A percentile compares a stretch with the other conserved stretches of the same genome.
phyloP scores from a whole-genome alignment of 2,113 vertebrate species.

The Oostethus manadensis region DNA sequence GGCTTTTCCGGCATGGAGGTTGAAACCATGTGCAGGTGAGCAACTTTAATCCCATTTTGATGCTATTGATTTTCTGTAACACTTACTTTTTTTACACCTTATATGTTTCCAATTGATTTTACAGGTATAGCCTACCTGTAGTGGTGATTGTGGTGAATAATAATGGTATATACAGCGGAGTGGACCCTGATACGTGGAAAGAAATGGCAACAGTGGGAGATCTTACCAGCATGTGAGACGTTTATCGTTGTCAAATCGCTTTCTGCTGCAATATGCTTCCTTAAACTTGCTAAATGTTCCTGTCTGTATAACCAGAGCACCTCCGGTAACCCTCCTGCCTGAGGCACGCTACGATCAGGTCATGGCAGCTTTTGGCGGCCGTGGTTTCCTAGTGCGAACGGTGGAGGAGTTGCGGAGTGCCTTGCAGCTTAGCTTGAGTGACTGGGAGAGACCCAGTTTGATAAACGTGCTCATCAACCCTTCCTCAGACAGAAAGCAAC shows the following conservation, averaged over 20 bases:
- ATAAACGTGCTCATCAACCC: slow-evolving; percentile 92
- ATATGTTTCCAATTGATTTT: not conserved
- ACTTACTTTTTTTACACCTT: not conserved
- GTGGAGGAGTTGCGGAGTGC: slow-evolving; percentile 80
- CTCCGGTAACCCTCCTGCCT: slow-evolving; percentile 85
- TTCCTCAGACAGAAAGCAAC: slow-evolving; percentile 82
- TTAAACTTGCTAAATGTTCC: not conserved
- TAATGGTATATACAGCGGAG: slow-evolving; percentile 92
- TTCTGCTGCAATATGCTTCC: not conserved
- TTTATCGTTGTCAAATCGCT: not conserved
- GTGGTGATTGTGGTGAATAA: slow-evolving; percentile 91
- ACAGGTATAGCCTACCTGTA: slow-evolving; percentile 87
- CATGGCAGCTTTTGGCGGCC: slow-evolving; percentile 88
- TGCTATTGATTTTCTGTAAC: not conserved
- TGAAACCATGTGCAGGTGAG: slow-evolving; percentile 94
- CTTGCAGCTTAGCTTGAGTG: slow-evolving; percentile 73
- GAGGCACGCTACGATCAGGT: slow-evolving; percentile 87
- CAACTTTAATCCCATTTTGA: not conserved
- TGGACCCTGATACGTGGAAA: slow-evolving; percentile 81
- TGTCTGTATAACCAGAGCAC: slow-evolving; percentile 67
- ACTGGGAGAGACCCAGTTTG: slow-evolving; percentile 79
- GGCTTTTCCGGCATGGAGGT: slow-evolving; percentile 98
- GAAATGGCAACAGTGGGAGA: slow-evolving; percentile 78
- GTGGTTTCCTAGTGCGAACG: slow-evolving; percentile 84
- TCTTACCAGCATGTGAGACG: slow-evolving; percentile 72